Evolutionary conservation across 2,888 invertebrate species (phyloP), one percentile per base, ranked within the genome.

Genomic region (Hypsopygia costalis): DNA sequence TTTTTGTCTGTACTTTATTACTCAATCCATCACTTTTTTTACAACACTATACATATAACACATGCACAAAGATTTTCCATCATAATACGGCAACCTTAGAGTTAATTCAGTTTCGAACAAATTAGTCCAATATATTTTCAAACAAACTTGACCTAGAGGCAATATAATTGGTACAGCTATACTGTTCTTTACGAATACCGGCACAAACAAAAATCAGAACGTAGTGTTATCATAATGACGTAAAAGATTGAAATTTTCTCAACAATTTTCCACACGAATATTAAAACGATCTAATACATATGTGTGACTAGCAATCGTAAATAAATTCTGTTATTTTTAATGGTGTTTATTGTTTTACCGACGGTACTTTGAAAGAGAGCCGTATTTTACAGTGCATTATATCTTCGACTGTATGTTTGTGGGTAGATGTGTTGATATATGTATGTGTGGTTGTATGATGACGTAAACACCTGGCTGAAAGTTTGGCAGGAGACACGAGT

Each of bases 401-500:
- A 73, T 74, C 62, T 67, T 64, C 66, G 55, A 61, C 60, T 62
- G 66, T 66, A 54, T 62, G 57, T 62, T 62, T 67, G 61, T 62
- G 58, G 57, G 61, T 67, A 62, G 68, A 52, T 65, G 64, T 58
- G 68, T 68, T 68, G 64, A 68, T 74, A 65, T 79, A 75, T 66
- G 72, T 71, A 60, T 62, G 57, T 65, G 58, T 68, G 59, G 53
- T 49, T 57, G 58, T 61, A 63, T 67, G 54, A 54, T 85, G 87
- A 87, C 87, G 87, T 86, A 81, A 74, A 63, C 75, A 80, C 76
- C 77, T 83, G 74, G 59, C 76, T 61, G 81, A 85, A 85, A 74
- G 72, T 85, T 88, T 88, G 88, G 87, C 88, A 88, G 79, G 80
- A 72, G 80, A 81, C 77, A 74, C 81, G 73, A 64, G 66, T 70